Conservation (phyloP, 37 sponge, comb jelly and placozoan species). For the Amphimedon queenslandica region DNA sequence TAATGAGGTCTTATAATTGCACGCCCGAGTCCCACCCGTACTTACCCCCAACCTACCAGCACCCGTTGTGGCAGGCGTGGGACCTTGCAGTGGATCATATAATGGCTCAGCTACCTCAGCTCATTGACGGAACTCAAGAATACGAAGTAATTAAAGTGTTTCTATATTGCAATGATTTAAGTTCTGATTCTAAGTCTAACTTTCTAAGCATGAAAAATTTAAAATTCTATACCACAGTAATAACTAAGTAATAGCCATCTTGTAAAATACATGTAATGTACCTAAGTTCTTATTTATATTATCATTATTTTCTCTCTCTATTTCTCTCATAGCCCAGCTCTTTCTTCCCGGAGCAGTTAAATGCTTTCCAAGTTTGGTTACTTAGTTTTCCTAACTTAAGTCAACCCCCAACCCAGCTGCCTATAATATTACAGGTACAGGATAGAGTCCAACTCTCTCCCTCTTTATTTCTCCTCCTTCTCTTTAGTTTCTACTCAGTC, state of each 20-base stretch:
- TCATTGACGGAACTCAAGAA: constrained; percentile 37
- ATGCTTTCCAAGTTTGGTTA: constrained; percentile 95
- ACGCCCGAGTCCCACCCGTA: constrained; percentile 82
- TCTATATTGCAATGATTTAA: not conserved
- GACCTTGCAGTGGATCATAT: constrained; percentile 91
- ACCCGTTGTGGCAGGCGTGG: constrained; percentile 94
- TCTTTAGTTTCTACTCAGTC: constrained; percentile 88
- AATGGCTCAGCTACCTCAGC: constrained; percentile 71
- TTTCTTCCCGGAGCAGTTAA: constrained; percentile 94
- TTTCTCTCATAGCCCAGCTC: constrained; percentile 62
- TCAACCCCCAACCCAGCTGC: constrained; percentile 85
- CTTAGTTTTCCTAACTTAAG: constrained; percentile 33
- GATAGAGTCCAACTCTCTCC: not conserved
- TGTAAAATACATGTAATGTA: no score
- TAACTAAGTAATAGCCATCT: no score
- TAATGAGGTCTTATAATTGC: constrained; percentile 89
- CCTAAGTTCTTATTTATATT: not conserved
- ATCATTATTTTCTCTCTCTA: not conserved
- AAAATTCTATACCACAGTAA: no score
- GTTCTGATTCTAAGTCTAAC: not conserved
- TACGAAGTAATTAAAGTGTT: constrained; percentile 55
- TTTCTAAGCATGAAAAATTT: no score
- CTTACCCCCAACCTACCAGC: constrained; percentile 84
- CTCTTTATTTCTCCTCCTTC: no score
- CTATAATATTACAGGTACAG: constrained; percentile 91